Evolutionary conservation across 37 sponge, comb jelly and placozoan species (phyloP).

Genomic region (Oopsacas minuta): DNA sequence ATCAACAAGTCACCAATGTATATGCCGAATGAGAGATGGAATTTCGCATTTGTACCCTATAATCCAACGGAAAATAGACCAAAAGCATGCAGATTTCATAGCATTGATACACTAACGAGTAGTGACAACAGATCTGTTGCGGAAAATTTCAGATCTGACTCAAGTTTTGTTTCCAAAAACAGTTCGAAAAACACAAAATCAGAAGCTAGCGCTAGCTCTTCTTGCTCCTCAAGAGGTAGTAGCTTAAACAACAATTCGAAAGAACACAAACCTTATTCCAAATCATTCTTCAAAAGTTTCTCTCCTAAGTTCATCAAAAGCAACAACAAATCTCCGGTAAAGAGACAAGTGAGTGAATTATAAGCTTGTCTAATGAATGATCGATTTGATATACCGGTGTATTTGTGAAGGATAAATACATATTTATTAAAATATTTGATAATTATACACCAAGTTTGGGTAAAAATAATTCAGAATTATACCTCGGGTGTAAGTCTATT

Average conservation of each 20-base stretch:
- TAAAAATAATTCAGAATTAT: too few species aligned
- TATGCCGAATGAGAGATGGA: conserved; percentile 12
- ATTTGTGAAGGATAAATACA: neutral
- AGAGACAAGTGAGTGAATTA: neutral
- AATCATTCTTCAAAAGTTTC: neutral
- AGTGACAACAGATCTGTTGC: neutral
- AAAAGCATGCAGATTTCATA: neutral
- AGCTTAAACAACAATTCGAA: neutral
- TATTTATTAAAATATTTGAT: neutral
- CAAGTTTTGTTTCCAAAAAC: neutral
- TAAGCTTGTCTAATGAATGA: neutral
- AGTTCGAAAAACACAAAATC: neutral
- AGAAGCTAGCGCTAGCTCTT: neutral
- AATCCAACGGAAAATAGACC: neutral
- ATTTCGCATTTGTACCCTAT: neutral
- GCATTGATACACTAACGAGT: neutral
- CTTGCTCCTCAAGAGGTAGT: neutral
- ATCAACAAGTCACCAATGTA: neutral
- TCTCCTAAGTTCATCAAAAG: neutral
- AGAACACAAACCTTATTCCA: neutral
- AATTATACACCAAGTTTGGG: neutral
- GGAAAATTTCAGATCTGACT: neutral
- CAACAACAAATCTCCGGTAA: neutral
- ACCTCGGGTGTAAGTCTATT: too few species aligned
- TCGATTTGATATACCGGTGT: neutral